These are phyloP conservation scores for Stegostoma tigrinum DNA, from an alignment of 2,113 vertebrate species.

Conservation along the genomic window DNA sequence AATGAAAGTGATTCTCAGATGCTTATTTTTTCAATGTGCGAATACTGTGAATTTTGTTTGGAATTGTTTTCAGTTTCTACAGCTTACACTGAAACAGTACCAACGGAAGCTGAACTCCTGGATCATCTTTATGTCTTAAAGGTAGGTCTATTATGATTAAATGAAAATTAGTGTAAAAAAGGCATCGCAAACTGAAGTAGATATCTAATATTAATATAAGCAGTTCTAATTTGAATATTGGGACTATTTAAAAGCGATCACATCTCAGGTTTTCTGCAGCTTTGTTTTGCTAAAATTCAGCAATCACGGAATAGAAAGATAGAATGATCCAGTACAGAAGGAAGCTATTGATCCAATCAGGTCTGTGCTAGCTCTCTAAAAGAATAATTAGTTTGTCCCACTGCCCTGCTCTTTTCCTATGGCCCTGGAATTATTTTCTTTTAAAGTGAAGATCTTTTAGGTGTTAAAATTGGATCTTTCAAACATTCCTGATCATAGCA, in stretches of 20 bases:
- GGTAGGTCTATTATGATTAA: neutral
- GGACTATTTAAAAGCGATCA: neutral
- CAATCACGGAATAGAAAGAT: neutral
- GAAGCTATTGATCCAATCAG: neutral
- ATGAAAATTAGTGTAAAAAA: neutral
- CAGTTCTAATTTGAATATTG: neutral
- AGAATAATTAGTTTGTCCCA: neutral
- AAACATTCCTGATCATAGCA: neutral
- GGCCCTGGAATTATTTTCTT: neutral
- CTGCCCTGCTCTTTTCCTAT: neutral
- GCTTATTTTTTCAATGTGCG: neutral
- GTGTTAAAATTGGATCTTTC: neutral
- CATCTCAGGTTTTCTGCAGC: neutral
- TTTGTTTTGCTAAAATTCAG: neutral
- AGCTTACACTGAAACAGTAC: neutral
- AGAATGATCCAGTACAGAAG: neutral
- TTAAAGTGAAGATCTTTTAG: neutral
- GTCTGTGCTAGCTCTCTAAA: neutral
- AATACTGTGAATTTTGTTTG: neutral
- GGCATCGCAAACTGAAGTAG: neutral
- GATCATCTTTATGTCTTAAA: slow-evolving; percentile 20
- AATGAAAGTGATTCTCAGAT: neutral
- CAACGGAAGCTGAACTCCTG: neutral
- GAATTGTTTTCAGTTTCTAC: neutral
- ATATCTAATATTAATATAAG: neutral